Conservation (phyloP, 2,888 invertebrate species). For the Geophilus truncorum region DNA sequence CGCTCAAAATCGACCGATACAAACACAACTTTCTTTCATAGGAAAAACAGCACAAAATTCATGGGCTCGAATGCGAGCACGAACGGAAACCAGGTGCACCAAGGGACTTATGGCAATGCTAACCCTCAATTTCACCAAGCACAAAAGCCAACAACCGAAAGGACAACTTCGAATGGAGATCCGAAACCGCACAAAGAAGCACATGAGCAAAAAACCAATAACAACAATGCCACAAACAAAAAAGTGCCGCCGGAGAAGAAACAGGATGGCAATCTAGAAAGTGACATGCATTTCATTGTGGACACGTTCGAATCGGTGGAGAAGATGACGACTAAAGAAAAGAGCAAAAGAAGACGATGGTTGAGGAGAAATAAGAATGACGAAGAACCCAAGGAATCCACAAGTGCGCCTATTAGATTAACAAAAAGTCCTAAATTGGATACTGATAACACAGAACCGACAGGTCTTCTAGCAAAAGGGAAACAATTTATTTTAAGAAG, state of each 20-base stretch:
- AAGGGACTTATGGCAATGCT: not conserved
- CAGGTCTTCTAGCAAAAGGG: not conserved
- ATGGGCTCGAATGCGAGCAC: not conserved
- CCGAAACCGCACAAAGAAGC: not conserved
- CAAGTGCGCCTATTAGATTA: not conserved
- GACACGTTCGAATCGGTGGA: not conserved
- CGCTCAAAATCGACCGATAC: not conserved
- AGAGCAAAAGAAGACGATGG: not conserved
- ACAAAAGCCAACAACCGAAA: not conserved
- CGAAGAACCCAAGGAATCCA: not conserved
- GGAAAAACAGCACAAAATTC: not conserved
- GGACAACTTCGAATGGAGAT: not conserved
- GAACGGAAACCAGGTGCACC: not conserved
- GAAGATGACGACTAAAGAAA: not conserved
- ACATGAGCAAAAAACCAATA: not conserved
- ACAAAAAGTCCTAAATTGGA: not conserved
- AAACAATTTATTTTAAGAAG: not conserved
- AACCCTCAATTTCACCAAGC: not conserved
- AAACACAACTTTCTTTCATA: not conserved
- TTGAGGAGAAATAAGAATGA: not conserved
- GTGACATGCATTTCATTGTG: slow-evolving; percentile 6
- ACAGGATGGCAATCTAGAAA: not conserved
- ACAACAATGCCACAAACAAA: not conserved
- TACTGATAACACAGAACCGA: not conserved
- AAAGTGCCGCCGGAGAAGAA: not conserved